A percentile compares a stretch with the other conserved stretches of the same genome.
These are phyloP conservation scores for Pogonomyrmex californicus DNA, from an alignment of 1,140 invertebrate genomes.

Conservation along the genomic window DNA sequence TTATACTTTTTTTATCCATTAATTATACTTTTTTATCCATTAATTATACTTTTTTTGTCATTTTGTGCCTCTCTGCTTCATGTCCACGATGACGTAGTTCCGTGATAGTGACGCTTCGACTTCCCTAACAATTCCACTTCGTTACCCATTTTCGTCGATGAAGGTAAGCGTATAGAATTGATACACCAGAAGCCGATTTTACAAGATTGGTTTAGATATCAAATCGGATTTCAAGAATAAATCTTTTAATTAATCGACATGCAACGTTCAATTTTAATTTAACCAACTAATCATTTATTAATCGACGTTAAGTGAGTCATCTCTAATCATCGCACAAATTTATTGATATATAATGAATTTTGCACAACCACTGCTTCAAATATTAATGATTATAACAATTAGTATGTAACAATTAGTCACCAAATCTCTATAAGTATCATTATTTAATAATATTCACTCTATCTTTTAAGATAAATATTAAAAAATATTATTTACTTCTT, in stretches of 20 bases:
- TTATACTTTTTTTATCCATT: too few species aligned
- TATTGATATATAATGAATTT: background rate
- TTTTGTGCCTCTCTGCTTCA: background rate
- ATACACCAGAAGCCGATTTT: constrained; percentile 30
- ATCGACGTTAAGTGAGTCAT: constrained; percentile 1
- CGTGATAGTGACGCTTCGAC: constrained; percentile 9
- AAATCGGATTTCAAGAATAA: constrained; percentile 47
- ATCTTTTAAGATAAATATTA: background rate
- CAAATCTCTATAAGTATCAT: background rate
- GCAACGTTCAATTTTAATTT: constrained; percentile 21
- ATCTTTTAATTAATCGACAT: background rate
- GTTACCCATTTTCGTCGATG: constrained; percentile 37
- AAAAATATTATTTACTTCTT: background rate
- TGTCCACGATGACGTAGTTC: background rate
- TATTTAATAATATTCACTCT: background rate
- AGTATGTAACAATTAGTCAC: background rate
- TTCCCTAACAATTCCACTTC: constrained; percentile 30
- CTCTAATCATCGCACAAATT: background rate
- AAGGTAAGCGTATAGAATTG: constrained; percentile 38
- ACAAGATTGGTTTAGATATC: constrained; percentile 18
- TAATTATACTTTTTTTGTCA: background rate
- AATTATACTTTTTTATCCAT: too few species aligned
- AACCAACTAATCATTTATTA: background rate
- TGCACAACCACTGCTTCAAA: background rate
- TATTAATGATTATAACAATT: background rate